A percentile compares a stretch with the other conserved stretches of the same genome.
These are phyloP conservation scores for Coelopa pilipes DNA, from an alignment of 2,888 invertebrate species.

Conservation along the genomic window DNA sequence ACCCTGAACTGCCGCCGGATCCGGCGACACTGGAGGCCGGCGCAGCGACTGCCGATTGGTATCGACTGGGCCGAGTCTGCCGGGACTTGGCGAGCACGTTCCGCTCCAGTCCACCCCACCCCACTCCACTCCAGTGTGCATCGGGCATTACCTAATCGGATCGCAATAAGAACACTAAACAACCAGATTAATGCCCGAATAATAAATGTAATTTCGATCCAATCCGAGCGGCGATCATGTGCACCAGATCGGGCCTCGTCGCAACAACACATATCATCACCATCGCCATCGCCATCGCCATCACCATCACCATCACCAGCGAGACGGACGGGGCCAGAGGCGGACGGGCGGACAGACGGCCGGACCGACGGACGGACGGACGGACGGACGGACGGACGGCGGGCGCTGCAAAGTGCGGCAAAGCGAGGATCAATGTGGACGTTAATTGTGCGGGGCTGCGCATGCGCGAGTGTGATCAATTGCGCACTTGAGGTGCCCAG, in stretches of 20 bases:
- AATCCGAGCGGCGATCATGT: slow-evolving; percentile 36
- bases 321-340: background rate
- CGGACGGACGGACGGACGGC: no score
- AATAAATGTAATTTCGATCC: slow-evolving; percentile 63
- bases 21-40: no score
- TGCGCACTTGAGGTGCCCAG: slow-evolving; percentile 9
- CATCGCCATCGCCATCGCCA: slow-evolving; percentile 13
- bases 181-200: slow-evolving; percentile 58
- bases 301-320: background rate
- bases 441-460: slow-evolving; percentile 5
- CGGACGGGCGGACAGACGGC: no score
- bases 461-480: slow-evolving; percentile 15
- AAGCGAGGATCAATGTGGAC: slow-evolving; percentile 21
- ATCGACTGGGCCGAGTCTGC: no score
- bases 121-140: slow-evolving; percentile 20
- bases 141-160: slow-evolving; percentile 55
- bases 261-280: background rate
- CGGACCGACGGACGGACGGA: no score
- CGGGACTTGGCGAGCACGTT: no score
- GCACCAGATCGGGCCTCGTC: no score
- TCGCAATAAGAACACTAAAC: slow-evolving; percentile 63
- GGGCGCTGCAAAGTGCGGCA: slow-evolving; percentile 7
- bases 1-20: no score
- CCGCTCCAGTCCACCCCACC: slow-evolving; percentile 5
- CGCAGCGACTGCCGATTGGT: no score